A percentile compares a stretch with the other conserved stretches of the same genome.
These are phyloP conservation scores for Falcunculus frontatus DNA, from an alignment of 2,113 vertebrate species.

Conservation along the genomic window DNA sequence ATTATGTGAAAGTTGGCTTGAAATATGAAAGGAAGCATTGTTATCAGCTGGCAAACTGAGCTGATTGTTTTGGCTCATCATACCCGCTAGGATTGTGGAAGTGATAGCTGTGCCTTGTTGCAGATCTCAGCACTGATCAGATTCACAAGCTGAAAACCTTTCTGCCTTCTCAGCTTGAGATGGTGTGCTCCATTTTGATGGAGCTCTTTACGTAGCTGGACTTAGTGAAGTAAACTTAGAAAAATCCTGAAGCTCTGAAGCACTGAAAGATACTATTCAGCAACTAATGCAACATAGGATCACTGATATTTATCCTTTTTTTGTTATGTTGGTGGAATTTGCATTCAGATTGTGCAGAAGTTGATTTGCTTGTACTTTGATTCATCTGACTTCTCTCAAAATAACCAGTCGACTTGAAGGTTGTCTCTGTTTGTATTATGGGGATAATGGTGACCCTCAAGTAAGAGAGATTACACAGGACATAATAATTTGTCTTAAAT, in stretches of 20 bases:
- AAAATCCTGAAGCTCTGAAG: not conserved
- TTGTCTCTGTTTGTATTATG: not conserved
- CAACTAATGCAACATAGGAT: not conserved
- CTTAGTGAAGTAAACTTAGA: not conserved
- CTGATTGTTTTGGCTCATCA: not conserved
- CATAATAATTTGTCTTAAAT: not conserved
- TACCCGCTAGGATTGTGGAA: not conserved
- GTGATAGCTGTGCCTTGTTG: not conserved
- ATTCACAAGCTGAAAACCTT: not conserved
- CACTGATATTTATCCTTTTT: not conserved
- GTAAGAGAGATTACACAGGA: not conserved
- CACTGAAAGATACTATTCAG: not conserved
- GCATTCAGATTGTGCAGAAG: not conserved
- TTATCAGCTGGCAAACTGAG: not conserved
- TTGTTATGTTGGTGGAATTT: not conserved
- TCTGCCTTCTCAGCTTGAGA: not conserved
- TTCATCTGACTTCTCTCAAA: not conserved
- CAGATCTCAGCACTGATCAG: not conserved
- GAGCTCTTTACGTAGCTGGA: not conserved
- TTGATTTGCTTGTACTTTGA: not conserved
- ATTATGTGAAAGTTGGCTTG: not conserved
- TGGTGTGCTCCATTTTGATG: not conserved
- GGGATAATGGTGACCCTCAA: not conserved
- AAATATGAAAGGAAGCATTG: not conserved
- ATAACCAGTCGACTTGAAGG: not conserved